These are phyloP conservation scores for Limnodromus scolopaceus DNA, from an alignment of 2,797 vertebrate species.

Conservation along the genomic window DNA sequence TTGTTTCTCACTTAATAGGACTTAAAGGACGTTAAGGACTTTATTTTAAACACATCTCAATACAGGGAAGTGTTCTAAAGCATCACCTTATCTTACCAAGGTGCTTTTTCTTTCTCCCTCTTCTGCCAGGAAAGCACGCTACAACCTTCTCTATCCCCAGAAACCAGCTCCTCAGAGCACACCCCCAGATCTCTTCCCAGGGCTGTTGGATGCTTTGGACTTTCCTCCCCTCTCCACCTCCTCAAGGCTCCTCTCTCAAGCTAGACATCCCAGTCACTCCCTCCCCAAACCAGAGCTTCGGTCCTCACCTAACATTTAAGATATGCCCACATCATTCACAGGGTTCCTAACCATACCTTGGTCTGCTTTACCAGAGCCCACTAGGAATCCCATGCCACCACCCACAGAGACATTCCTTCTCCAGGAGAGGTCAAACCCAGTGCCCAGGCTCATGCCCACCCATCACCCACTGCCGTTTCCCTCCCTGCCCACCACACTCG, in stretches of 20 bases:
- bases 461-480: fast-evolving
- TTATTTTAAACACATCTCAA: neutral
- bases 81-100: neutral
- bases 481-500: neutral
- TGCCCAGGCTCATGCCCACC: neutral
- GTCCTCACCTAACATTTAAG: neutral
- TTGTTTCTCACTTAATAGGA: neutral
- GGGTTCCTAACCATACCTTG: neutral
- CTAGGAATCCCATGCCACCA: neutral
- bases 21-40: neutral
- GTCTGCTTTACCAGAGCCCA: neutral
- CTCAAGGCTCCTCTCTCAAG: neutral
- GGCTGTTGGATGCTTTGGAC: neutral
- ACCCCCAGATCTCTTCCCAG: neutral
- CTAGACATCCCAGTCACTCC: neutral
- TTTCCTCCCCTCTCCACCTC: neutral
- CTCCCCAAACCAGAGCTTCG: neutral
- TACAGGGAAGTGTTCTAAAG: neutral
- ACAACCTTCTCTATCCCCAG: neutral
- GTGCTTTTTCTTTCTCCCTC: neutral
- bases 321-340: neutral
- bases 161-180: neutral
- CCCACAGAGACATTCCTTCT: neutral
- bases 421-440: neutral
- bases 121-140: neutral